Evolutionary conservation across 2,113 vertebrate species (phyloP), one percentile per base, ranked within the genome.

Genomic region (Siniperca chuatsi): DNA sequence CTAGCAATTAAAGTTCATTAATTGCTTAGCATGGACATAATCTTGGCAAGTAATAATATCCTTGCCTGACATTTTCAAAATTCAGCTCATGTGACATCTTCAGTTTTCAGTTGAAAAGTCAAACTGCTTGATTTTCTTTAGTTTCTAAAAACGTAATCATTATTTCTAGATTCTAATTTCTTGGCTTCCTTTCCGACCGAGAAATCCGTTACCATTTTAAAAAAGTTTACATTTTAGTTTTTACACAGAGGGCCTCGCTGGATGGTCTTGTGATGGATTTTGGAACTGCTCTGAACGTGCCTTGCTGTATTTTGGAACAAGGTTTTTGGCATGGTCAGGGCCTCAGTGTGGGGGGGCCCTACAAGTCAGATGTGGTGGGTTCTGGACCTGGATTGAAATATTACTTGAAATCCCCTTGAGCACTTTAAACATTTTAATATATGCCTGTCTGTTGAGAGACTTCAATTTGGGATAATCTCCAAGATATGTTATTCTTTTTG

Each of bases 351-450:
- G 44, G 44, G 37, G 37, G 71, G n/a, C 0, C 35, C 42, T 64
- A 4, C 40, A 44, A 68, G 25, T 77, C 40, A 55, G n/a, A 72
- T 74, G 72, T 15, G 80, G 57, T 62, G 78, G 70, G 29, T 74
- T 89, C n/a, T 40, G 21, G 69, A 84, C 52, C 29, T 65, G 77
- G 12, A 74, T 83, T 13, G n/a, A 81, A 37, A 57, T 61, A 79
- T 89, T 87, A 71, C n/a, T 82, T 83, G 50, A 71, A 80, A 80
- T 81, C 61, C 42, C 7, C 52, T 25, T 8, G 71, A 57, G 10
- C 23, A 11, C 11, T 57, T 55, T 1, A 23, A 40, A 11, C 4
- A 33, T 50, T 68, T 33, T 4, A 20, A n/a, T 8, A 16, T 48
- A 37, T 4, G 4, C 5, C 6, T 29, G 9, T 65, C 8, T 0